Base-by-base conservation (phyloP, 64 coral and sea anemone species). In the Montipora foliosa region DNA sequence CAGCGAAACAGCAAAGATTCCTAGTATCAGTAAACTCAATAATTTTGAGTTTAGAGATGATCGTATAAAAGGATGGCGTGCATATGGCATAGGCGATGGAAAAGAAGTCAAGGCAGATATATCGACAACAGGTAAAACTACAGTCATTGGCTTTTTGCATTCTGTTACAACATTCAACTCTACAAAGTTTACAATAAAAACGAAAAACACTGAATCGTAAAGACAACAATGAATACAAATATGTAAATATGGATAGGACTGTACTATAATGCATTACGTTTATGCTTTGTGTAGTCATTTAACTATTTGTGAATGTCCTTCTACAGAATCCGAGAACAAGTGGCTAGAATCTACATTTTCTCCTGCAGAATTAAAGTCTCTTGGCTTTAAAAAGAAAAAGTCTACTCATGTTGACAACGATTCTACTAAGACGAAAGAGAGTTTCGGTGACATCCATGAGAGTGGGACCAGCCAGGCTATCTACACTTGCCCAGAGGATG, bases 401-500 rank as follows among this genome's bases (percentile, higher is more conserved):
- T 57, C 53, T 57, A 6, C 53, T 57, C 53, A 57, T 57, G 53
- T 57, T 57, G 53, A 57, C 6, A 57, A 57, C 53, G 53, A 57
- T 57, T 57, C 53, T 57, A 57, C 6, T 6, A 57, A 57, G 53
- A 57, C 81, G 55, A 24, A 75, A 82, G 4, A 74, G 16, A 21
- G 48, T 80, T 67, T 48, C 82, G 44, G 90, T 83, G 81, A 74
- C 66, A 53, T 68, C 82, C 49, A 73, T 68, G 29, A 53, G 69
- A 74, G 51, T 92, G 9, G 21, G 75, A 68, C 10, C 64, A 57
- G 51, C 81, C 81, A 84, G 58, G 81, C 81, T 14, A 37, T 84
- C 52, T 84, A 61, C 58, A 20, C 81, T 24, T 84, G 81, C 62
- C 81, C 81, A 37, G 52, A 81, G n/a, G 47, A 81, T 55, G 79